phyloP scores from a whole-genome alignment of 2,113 vertebrate species.

The Stomatorhinus ivindoensis region DNA sequence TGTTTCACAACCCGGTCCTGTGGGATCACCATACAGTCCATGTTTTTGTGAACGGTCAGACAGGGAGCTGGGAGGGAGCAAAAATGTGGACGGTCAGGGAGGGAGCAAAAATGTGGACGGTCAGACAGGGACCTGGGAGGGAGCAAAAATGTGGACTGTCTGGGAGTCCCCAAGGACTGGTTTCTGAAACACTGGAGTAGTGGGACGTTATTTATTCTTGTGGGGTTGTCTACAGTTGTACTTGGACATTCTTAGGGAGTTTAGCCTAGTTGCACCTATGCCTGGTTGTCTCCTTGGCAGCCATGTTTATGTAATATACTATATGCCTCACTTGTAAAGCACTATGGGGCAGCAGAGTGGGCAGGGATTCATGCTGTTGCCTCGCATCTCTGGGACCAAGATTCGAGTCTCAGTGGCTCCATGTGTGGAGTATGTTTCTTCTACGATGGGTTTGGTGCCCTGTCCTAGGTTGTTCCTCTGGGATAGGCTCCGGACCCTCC shows the following conservation, averaged over 20 bases:
- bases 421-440: background rate
- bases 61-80: background rate
- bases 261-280: no score
- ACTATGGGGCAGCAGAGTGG: no score
- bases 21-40: background rate
- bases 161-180: background rate
- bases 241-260: no score
- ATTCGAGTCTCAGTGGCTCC: no score
- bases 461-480: background rate
- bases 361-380: no score
- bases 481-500: background rate
- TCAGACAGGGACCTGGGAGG: background rate
- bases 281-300: no score
- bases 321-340: no score
- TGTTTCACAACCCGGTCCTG: background rate
- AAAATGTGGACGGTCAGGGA: background rate
- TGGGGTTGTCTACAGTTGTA: no score
- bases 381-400: no score
- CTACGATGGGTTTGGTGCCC: background rate
- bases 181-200: background rate
- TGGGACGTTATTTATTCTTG: no score
- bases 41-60: background rate
- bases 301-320: no score
- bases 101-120: background rate
- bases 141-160: background rate